Base-by-base conservation (phyloP, 2,888 invertebrate genomes). In the Muscina levida region DNA sequence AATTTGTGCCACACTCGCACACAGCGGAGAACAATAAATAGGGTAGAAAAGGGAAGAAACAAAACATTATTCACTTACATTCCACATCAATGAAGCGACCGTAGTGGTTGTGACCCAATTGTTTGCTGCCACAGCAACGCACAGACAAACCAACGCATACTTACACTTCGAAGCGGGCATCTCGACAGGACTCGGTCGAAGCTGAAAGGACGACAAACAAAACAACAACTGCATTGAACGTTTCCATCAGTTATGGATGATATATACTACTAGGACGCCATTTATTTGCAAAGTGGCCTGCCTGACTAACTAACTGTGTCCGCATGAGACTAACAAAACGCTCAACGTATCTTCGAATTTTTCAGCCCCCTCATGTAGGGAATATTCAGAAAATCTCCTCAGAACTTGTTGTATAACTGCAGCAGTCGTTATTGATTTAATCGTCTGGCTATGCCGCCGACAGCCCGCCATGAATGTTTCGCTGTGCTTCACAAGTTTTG, bases 81-180 rank as follows among this genome's bases (percentile, higher is more conserved):
- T 74, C 42, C 46, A 68, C 39, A 62, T 11, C 53, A 56, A n/a
- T 71, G 57, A 67, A 72, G 59, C 15, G 67, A 56, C 22, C 67
- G 24, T 56, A 37, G 39, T 15, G 19, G 62, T 42, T 72, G 74
- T 81, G 81, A 77, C 81, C 81, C 72, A 81, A 74, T 77, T 81
- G 59, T 56, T 48, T 31, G 62, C 24, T 65, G 67, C 68, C 65
- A 31, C 72, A 56, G 65, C 65, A 51, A 59, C 44, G 70, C 72
- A 70, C 31, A 72, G n/a, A 42, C 39, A 71, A 4, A 44, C 46
- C 57, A 24, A 39, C 13, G 11, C 6, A 51, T n/a, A n/a, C n/a
- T n/a, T n/a, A n/a, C 10, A 3, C n/a, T 24, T n/a, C 8, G n/a
- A 10, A 31, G 5, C 19, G n/a, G n/a, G 6, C 22, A 44, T 10